phyloP scores from a whole-genome alignment of 2,797 vertebrate species.

The Apodemus agrarius region DNA sequence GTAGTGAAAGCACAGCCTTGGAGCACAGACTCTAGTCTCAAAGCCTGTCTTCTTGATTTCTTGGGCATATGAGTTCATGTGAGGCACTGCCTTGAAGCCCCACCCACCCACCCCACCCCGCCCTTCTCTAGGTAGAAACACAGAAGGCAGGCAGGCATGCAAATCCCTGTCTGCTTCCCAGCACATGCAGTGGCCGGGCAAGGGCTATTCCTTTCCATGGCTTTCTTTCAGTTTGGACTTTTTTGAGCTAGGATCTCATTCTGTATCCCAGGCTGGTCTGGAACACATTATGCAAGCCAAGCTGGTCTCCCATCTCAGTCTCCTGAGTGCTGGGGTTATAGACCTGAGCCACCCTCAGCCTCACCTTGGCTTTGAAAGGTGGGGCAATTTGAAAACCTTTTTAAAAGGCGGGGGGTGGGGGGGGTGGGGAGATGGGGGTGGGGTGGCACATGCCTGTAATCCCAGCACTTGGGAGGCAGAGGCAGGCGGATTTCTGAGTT shows the following conservation, averaged over 20 bases:
- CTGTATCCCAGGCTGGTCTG: not conserved
- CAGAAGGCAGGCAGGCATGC: not conserved
- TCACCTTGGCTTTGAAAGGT: not conserved
- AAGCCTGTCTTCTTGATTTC: not conserved
- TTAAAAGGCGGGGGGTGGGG: too few relatives aligned
- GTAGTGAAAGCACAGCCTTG: not conserved
- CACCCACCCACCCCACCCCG: too few relatives aligned
- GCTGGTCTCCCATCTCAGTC: not conserved
- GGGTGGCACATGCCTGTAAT: too few relatives aligned
- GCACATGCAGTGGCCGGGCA: not conserved
- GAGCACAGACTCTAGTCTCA: not conserved
- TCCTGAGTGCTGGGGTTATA: not conserved
- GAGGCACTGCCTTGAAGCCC: not conserved
- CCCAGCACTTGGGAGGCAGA: too few relatives aligned
- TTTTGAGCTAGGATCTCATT: not conserved
- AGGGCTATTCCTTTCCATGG: not conserved
- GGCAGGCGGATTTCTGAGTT: too few relatives aligned
- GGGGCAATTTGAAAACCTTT: not conserved
- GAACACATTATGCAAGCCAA: not conserved
- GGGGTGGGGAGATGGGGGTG: too few relatives aligned
- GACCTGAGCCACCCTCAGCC: not conserved
- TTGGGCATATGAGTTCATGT: not conserved
- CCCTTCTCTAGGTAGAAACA: not conserved
- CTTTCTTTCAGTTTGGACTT: not conserved
- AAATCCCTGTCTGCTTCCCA: not conserved